These are phyloP conservation scores for Corapipo altera DNA, from an alignment of 2,113 vertebrate genomes.

Conservation along the genomic window DNA sequence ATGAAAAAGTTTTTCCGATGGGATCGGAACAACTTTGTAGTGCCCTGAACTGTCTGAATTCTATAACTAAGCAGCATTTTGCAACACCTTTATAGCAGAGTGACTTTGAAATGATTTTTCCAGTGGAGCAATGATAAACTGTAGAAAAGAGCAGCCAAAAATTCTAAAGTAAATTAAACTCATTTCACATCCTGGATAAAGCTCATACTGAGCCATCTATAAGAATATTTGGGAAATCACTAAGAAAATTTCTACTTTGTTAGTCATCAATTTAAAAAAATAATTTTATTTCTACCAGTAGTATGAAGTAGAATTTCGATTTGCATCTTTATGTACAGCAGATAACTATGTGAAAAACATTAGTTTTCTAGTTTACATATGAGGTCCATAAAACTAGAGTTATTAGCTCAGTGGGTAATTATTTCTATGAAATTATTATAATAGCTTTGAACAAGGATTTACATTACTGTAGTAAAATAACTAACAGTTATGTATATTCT, in stretches of 20 bases:
- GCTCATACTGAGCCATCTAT: background rate
- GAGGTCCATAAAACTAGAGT: slow-evolving; percentile 62
- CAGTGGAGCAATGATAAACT: background rate
- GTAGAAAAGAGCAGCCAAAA: background rate
- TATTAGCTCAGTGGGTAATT: slow-evolving; percentile 51
- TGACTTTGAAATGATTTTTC: background rate
- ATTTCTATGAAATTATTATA: slow-evolving; percentile 61
- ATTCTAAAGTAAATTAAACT: background rate
- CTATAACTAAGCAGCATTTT: background rate
- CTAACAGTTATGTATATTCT: slow-evolving; percentile 17
- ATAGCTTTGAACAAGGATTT: slow-evolving; percentile 57
- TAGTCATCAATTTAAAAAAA: background rate
- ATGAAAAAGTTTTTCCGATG: background rate
- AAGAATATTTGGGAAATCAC: background rate
- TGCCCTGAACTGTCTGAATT: background rate
- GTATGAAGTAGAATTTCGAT: slow-evolving; percentile 6
- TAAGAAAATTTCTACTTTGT: background rate
- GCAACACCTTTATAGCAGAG: background rate
- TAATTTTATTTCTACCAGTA: background rate
- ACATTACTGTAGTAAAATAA: slow-evolving; percentile 45
- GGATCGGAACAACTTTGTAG: background rate
- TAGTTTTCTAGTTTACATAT: slow-evolving; percentile 44
- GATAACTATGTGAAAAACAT: slow-evolving; percentile 38
- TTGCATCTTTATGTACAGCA: slow-evolving; percentile 33
- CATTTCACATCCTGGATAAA: background rate